Evolutionary conservation across 2,888 invertebrate species (phyloP).

Genomic region (Gymnosoma rotundatum): DNA sequence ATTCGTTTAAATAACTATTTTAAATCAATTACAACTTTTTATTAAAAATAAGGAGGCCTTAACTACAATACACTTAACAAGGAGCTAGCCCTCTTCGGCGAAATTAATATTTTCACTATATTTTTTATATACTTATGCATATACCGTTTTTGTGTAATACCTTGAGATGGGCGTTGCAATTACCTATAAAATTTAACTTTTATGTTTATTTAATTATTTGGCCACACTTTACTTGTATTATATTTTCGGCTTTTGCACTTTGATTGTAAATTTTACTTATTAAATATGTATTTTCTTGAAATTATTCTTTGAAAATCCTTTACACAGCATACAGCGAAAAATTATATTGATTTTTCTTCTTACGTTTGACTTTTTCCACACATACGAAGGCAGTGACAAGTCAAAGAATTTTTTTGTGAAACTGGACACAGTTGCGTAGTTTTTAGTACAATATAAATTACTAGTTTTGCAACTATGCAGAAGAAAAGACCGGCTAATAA

Average conservation of each 20-base stretch:
- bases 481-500: no score
- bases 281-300: slow-evolving; percentile 34
- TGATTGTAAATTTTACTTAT: slow-evolving; percentile 7
- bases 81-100: slow-evolving; percentile 32
- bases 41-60: no score
- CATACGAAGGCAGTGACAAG: slow-evolving; percentile 60
- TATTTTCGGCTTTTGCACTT: slow-evolving; percentile 34
- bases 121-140: slow-evolving; percentile 22
- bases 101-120: slow-evolving; percentile 54
- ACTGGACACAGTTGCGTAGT: slow-evolving; percentile 15
- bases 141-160: slow-evolving; percentile 67
- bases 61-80: background rate
- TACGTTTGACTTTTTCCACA: slow-evolving; percentile 73
- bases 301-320: slow-evolving; percentile 55
- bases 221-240: slow-evolving; percentile 13
- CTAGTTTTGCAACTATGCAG: slow-evolving; percentile 13
- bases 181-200: slow-evolving; percentile 19
- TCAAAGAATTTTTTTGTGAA: slow-evolving; percentile 38
- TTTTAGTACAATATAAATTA: background rate
- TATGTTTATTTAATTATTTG: slow-evolving; percentile 25
- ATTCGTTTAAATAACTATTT: background rate
- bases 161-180: slow-evolving; percentile 66
- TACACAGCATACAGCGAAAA: slow-evolving; percentile 74
- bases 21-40: no score
- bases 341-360: slow-evolving; percentile 81